Base-by-base conservation (phyloP, 1,140 invertebrate genomes). In the Mizuhopecten yessoensis region DNA sequence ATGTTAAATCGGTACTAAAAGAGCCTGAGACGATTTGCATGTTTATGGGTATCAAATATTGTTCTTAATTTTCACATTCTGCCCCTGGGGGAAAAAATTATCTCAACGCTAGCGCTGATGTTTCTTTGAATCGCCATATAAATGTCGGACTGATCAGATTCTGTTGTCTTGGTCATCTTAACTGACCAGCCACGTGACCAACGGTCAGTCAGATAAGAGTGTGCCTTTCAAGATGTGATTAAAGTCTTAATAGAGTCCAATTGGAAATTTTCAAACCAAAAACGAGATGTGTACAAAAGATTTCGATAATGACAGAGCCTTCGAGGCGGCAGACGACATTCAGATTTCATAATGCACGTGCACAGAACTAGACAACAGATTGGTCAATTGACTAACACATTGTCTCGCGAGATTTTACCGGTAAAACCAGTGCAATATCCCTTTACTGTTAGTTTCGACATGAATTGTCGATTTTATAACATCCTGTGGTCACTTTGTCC, bases 311-410 rank as follows among this genome's bases (percentile, higher is more conserved):
- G 23, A 75, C 29, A 75, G 57, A n/a, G 17, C 57, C 57, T 1
- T 75, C 0, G 23, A 29, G 57, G n/a, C n/a, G 29, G 57, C 57
- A 75, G 57, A 75, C 57, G 57, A 75, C 57, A 75, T 75, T 75
- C 57, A 75, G 23, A 75, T 75, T 75, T 75, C 57, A 75, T 75
- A 75, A 75, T 29, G 57, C 57, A 75, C 57, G 57, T 75, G 57
- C 57, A 29, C 23, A 29, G 17, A 75, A 75, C 57, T 75, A 29
- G 57, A 75, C 57, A 75, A 75, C 57, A 75, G 57, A 75, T 75
- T 75, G 57, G 57, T 75, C 57, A 29, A 75, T 75, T 75, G 57
- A 13, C n/a, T n/a, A 17, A 75, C 17, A 75, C 57, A 29, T 75
- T n/a, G 57, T 75, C 5, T 75, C 23, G n/a, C 57, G 57, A 75